These are phyloP conservation scores for Ischnus inquisitorius DNA, from an alignment of 2,888 invertebrate genomes.

Conservation along the genomic window DNA sequence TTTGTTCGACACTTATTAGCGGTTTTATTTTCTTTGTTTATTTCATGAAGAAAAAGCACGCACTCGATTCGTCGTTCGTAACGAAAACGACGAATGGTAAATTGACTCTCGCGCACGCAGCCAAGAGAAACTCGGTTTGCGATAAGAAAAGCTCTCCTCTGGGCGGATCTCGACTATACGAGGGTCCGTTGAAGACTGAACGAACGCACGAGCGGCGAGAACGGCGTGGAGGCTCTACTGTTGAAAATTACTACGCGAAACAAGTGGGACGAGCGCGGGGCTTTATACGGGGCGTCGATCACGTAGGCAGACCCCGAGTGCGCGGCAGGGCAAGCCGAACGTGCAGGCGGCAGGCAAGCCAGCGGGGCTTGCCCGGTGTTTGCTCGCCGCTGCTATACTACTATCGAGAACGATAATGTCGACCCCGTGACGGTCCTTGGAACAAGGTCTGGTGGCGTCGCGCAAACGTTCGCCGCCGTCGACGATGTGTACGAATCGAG, in stretches of 20 bases:
- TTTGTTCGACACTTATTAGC: background rate
- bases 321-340: background rate
- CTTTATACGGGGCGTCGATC: constrained; percentile 78
- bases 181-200: constrained; percentile 73
- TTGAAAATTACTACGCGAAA: constrained; percentile 68
- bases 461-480: background rate
- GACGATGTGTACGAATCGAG: constrained; percentile 33
- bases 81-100: background rate
- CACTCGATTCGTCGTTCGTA: background rate
- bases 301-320: constrained; percentile 75
- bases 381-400: constrained; percentile 60
- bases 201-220: constrained; percentile 37
- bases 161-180: constrained; percentile 64
- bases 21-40: background rate
- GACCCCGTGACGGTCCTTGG: constrained; percentile 73
- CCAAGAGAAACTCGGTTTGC: background rate
- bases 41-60: background rate
- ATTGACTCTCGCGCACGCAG: constrained; percentile 4
- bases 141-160: background rate
- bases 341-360: background rate
- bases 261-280: constrained; percentile 74
- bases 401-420: constrained; percentile 76
- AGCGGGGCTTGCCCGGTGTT: background rate
- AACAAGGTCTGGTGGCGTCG: constrained; percentile 71
- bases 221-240: constrained; percentile 25